Evolutionary conservation across 2,113 vertebrate species (phyloP).

Genomic region (Phaethornis superciliosus): DNA sequence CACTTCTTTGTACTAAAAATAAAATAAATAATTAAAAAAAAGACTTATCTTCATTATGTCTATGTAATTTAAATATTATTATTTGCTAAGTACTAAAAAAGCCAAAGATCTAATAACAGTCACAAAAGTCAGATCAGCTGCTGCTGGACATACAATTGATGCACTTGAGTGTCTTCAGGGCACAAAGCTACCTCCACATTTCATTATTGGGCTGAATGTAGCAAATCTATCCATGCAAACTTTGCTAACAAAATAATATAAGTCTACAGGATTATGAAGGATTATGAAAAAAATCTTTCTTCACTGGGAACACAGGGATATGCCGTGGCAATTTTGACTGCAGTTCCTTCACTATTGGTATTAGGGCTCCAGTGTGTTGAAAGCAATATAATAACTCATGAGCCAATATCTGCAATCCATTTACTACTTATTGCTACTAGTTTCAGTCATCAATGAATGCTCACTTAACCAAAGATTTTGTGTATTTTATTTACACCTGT

Average conservation of each 20-base stretch:
- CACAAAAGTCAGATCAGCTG: not conserved
- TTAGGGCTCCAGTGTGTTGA: not conserved
- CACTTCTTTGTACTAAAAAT: not conserved
- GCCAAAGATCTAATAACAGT: not conserved
- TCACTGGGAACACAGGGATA: not conserved
- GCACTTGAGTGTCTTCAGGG: not conserved
- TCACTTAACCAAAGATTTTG: not conserved
- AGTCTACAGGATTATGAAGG: not conserved
- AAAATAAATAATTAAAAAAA: not conserved
- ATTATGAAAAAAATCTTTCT: not conserved
- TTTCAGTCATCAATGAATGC: not conserved
- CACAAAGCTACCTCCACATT: not conserved
- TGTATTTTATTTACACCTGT: not conserved
- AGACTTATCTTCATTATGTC: slow-evolving; percentile 40
- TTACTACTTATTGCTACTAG: not conserved
- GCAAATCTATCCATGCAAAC: not conserved
- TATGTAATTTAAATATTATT: slow-evolving; percentile 32
- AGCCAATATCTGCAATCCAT: not conserved
- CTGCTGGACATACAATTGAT: not conserved
- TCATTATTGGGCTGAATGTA: not conserved
- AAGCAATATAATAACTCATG: not conserved
- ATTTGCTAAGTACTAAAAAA: slow-evolving; percentile 10
- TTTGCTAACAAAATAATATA: not conserved
- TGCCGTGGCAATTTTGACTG: not conserved
- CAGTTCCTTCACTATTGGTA: not conserved